A percentile compares a stretch with the other conserved stretches of the same genome.
Conservation (phyloP, 1,140 invertebrate species). For the Ips typographus region DNA sequence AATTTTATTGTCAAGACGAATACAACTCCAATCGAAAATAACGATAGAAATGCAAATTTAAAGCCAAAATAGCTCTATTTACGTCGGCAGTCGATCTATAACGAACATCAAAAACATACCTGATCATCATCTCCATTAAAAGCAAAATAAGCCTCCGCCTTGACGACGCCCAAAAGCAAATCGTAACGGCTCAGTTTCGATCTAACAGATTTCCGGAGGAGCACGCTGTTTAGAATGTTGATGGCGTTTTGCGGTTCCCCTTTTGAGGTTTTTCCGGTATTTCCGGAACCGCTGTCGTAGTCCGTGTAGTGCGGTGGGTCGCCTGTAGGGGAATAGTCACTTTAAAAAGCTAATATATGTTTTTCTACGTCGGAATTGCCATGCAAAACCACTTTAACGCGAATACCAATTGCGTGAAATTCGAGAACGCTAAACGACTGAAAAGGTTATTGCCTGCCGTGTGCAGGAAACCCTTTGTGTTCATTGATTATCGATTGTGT, state of each 20-base stretch:
- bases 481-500: constrained; percentile 12
- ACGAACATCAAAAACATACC: constrained; percentile 6
- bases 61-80: no score
- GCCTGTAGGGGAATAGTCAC: constrained; percentile 33
- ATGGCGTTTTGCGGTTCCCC: constrained; percentile 61
- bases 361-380: background rate
- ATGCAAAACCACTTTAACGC: background rate
- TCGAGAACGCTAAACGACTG: no score
- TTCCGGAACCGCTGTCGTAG: constrained; percentile 40
- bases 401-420: no score
- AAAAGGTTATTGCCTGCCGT: no score
- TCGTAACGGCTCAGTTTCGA: constrained; percentile 80
- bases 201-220: constrained; percentile 74
- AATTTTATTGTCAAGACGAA: no score
- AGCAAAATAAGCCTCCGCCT: constrained; percentile 83
- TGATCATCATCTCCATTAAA: constrained; percentile 85
- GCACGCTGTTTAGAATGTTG: constrained; percentile 73
- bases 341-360: background rate
- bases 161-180: constrained; percentile 89
- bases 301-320: constrained; percentile 49
- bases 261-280: constrained; percentile 47
- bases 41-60: no score
- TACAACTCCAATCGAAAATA: no score
- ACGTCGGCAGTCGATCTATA: no score
- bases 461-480: background rate